phyloP scores from a whole-genome alignment of 2,888 invertebrate species.

The Athalia circularis region DNA sequence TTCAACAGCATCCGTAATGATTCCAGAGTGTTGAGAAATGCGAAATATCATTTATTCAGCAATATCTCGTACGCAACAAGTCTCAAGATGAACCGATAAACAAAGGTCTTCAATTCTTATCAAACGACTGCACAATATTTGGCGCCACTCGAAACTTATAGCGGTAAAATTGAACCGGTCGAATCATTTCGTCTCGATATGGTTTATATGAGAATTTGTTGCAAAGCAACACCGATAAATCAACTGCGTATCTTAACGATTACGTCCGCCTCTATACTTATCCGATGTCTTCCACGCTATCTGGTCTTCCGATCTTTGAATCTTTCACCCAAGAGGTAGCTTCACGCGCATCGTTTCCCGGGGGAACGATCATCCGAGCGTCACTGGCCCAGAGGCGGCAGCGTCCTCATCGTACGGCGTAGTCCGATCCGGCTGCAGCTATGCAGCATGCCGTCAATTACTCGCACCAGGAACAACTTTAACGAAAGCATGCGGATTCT shows the following conservation, averaged over 20 bases:
- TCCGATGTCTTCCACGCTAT: constrained; percentile 61
- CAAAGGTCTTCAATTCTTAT: background rate
- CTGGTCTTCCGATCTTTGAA: constrained; percentile 60
- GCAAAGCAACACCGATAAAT: constrained; percentile 41
- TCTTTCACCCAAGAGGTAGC: constrained; percentile 46
- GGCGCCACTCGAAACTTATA: background rate
- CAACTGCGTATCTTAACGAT: constrained; percentile 47
- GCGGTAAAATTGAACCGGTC: background rate
- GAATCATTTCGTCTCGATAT: constrained; percentile 12
- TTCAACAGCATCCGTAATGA: background rate
- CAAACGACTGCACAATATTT: background rate
- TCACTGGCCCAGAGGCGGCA: constrained; percentile 54
- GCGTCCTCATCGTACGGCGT: constrained; percentile 46
- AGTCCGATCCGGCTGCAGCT: too few relatives aligned
- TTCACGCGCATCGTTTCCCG: constrained; percentile 38
- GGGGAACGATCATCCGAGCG: constrained; percentile 45
- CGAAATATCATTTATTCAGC: background rate
- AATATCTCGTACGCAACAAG: background rate
- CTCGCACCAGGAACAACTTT: constrained; percentile 51
- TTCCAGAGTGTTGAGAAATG: background rate
- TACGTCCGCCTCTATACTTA: constrained; percentile 61
- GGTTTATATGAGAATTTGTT: constrained; percentile 32
- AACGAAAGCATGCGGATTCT: constrained; percentile 31
- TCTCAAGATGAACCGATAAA: background rate
- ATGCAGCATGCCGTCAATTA: constrained; percentile 61